Base-by-base conservation (phyloP, 2,797 vertebrate genomes). In the Steatocranus sp. region DNA sequence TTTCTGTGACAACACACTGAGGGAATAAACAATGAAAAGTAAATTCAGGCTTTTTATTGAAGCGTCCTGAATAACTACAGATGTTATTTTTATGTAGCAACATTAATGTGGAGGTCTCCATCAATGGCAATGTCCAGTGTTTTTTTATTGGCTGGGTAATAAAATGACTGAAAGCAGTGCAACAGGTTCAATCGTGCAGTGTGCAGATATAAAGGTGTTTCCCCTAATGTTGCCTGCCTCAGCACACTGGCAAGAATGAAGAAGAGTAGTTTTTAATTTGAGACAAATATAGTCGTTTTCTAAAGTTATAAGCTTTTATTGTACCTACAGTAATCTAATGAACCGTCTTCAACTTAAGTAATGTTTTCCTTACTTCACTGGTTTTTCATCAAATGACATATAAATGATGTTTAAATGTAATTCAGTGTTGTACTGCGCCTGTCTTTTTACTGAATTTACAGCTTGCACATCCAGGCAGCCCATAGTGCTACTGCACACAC, bases 391-490 rank as follows among this genome's bases (percentile, higher is more conserved):
- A 46, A 30, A 70, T 70, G 43, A 11, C 41, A 70, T 70, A 11
- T 18, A 70, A 25, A 36, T 79, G 54, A 36, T 27, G 11, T 38
- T 17, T 41, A 79, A 70, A 36, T 36, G 11, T 27, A 48, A 54
- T 43, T 73, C 15, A 27, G 23, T 54, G 27, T 51, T 27, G 6
- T 43, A 18, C 8, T 53, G 30, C 73, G 1, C 70, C 0, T 48
- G 20, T 86, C 63, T 27, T 38, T 78, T 85, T 83, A 43, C 20
- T 63, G 48, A 61, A 80, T 81, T 30, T 46, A 80, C n/a, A 81
- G 50, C n/a, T 80, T 81, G 32, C 11, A 46, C 32, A 56, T 36
- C 14, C 27, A 7, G n/a, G 23, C 53, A 84, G 27, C 53, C 48
- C 5, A 56, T 17, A 68, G 36, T 17, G 36, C 36, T 68, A 15